These are phyloP conservation scores for Phocoena phocoena DNA, from an alignment of 2,113 vertebrate species.

Conservation along the genomic window DNA sequence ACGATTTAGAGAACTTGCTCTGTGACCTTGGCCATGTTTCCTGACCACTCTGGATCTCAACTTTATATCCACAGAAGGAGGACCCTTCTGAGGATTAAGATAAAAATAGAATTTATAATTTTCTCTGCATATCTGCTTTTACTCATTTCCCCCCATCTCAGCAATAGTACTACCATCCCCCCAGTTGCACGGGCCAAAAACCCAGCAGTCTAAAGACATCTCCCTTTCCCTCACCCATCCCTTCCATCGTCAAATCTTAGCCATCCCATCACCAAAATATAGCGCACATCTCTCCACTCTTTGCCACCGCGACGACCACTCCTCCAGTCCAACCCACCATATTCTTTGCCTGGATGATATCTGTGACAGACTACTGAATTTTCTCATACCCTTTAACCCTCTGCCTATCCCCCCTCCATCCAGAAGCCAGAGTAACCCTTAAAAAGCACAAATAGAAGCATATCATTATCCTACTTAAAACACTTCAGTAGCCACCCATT, in stretches of 20 bases:
- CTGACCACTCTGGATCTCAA: background rate
- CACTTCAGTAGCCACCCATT: background rate
- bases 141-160: background rate
- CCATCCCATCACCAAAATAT: background rate
- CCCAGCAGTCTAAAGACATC: background rate
- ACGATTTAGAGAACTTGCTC: background rate
- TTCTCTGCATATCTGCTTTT: background rate
- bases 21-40: background rate
- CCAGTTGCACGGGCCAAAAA: background rate
- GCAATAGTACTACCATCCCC: background rate
- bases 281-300: background rate
- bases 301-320: accelerated
- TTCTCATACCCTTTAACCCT: background rate
- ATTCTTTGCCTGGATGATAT: background rate
- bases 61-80: background rate
- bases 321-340: background rate
- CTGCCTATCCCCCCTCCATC: background rate
- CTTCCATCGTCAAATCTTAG: background rate
- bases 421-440: background rate
- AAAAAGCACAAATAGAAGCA: background rate
- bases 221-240: background rate
- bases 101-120: background rate
- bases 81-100: background rate
- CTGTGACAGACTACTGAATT: background rate
- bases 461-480: background rate